Evolutionary conservation across 2,888 invertebrate species (phyloP), one percentile per base, ranked within the genome.

Genomic region (Dryobota labecula): DNA sequence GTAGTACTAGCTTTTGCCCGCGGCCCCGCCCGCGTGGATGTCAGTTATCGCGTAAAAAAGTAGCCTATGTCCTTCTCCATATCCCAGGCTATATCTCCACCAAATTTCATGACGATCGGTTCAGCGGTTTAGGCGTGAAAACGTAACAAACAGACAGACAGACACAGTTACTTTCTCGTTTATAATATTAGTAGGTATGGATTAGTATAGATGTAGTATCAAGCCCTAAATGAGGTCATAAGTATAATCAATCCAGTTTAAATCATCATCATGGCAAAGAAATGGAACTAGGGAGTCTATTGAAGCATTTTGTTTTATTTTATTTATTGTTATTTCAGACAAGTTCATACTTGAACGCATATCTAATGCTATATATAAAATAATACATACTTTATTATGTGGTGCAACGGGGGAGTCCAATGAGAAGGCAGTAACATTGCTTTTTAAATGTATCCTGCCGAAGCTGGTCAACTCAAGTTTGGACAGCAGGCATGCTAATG

Each of bases 361-460:
- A 68, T 89, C 92, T n/a, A 81, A 79, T 51, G 83, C 90, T 6
- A 93, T 95, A 51, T 94, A 94, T 88, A 90, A 92, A 75, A 93
- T 96, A 74, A 94, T 96, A 74, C 90, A 94, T 70, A 86, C 90
- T 24, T 79, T 96, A 53, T 78, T 96, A 38, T 86, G 89, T 83
- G 88, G 90, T 70, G 47, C 81, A 11, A 87, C 87, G 60, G 86
- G 86, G 6, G 83, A 88, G 9, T 92, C 95, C 2, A 90, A 92
- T 77, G 67, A 88, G 27, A 78, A 78, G 41, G 93, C 93, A 30
- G 89, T 96, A 45, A 86, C 86, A 57, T 69, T 94, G 11, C 86
- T 96, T 3, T 95, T 93, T 73, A 96, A 96, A 86, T 93, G 92
- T 78, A 86, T 96, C 36, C 86, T 94, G 6, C 93, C 93, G 1